Conservation (phyloP, 2,888 invertebrate genomes). For the Ormyrus labotus region DNA sequence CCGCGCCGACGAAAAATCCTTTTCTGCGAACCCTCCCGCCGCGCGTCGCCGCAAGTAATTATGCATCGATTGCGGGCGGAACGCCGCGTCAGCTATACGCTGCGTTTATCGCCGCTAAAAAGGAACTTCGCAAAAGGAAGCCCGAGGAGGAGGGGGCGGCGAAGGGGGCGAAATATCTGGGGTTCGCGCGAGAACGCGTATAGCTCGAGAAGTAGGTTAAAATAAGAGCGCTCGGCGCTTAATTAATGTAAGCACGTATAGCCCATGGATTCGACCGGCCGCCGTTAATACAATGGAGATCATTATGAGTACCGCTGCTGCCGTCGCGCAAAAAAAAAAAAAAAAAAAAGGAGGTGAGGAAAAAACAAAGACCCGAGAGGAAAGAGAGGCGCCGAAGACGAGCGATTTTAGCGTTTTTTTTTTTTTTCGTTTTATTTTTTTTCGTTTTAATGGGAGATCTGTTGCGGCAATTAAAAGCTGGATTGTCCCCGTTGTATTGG, state of each 20-base stretch:
- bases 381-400: background rate
- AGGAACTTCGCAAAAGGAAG: no score
- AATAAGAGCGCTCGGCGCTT: constrained; percentile 43
- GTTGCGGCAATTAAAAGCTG: background rate
- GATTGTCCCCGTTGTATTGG: no score
- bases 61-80: background rate
- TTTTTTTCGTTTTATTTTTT: constrained; percentile 22
- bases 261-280: constrained; percentile 28
- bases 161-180: background rate
- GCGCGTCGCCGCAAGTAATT: constrained; percentile 3
- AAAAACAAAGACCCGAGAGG: background rate
- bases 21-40: no score
- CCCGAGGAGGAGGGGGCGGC: no score
- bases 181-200: background rate
- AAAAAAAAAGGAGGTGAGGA: background rate
- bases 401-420: background rate
- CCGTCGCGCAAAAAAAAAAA: no score
- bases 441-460: background rate
- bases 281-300: constrained; percentile 25
- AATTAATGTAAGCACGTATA: constrained; percentile 47
- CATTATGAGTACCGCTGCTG: constrained; percentile 1
- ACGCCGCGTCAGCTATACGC: background rate
- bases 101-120: background rate
- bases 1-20: background rate
- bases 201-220: constrained; percentile 44